Percentiles rank a stretch among this genome's conserved stretches.
These are phyloP conservation scores for Oriolus oriolus DNA, from an alignment of 2,113 vertebrate species.

Conservation along the genomic window DNA sequence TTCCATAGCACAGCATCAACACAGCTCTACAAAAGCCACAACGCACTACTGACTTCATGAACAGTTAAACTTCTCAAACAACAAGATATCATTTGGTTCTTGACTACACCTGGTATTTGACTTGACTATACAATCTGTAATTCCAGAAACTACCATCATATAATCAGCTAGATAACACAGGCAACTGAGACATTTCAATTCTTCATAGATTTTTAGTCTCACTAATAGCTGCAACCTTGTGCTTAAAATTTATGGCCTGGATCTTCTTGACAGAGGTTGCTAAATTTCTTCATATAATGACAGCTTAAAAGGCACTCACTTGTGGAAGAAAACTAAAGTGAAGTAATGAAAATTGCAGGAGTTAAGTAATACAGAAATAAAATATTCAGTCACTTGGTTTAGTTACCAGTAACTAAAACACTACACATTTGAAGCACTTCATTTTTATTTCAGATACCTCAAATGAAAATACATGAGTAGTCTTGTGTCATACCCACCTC, in stretches of 20 bases:
- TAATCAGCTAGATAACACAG: background rate
- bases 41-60: background rate
- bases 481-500: conserved; percentile 20
- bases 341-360: background rate
- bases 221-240: background rate
- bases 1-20: background rate
- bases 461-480: background rate
- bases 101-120: background rate
- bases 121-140: background rate
- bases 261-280: background rate
- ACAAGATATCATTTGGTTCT: background rate
- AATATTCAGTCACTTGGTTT: background rate
- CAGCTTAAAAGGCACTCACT: background rate
- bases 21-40: background rate
- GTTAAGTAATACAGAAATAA: background rate
- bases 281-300: background rate
- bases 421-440: background rate
- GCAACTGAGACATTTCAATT: background rate
- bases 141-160: background rate
- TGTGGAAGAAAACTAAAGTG: background rate
- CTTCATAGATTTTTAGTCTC: background rate
- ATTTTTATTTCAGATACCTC: background rate
- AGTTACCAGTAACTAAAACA: background rate
- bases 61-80: background rate
- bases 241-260: background rate